Evolutionary conservation across 2,888 invertebrate species (phyloP).

Genomic region (Drosophila neotestacea): DNA sequence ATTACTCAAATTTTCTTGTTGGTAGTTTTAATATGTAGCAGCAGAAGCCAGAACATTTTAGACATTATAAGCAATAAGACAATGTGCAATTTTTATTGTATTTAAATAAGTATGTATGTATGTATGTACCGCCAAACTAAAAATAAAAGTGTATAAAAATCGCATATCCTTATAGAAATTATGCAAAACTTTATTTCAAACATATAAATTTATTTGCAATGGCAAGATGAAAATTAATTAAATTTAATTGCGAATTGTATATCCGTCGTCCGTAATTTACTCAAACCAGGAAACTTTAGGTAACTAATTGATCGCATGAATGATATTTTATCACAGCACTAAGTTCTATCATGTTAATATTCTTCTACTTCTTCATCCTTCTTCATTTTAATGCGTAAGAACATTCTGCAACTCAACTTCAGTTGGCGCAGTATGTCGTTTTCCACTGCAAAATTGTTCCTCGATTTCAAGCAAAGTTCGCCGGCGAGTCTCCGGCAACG

Average conservation of each 20-base stretch:
- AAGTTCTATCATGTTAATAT: constrained; percentile 21
- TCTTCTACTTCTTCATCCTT: not conserved
- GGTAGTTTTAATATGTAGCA: constrained; percentile 10
- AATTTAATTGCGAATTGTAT: too few relatives aligned
- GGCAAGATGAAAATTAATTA: not conserved
- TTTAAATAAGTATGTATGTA: not conserved
- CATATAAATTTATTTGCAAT: not conserved
- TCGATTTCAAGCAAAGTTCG: constrained; percentile 90
- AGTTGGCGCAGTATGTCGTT: constrained; percentile 20
- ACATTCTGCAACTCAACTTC: constrained; percentile 77
- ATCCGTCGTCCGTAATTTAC: too few relatives aligned
- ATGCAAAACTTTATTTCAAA: not conserved
- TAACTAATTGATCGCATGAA: not conserved
- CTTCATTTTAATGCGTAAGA: constrained; percentile 25
- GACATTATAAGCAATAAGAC: not conserved
- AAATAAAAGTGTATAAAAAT: not conserved
- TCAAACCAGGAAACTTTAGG: too few relatives aligned
- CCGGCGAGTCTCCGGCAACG: constrained; percentile 90
- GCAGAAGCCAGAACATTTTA: not conserved
- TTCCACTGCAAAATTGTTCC: constrained; percentile 83
- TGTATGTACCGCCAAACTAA: not conserved
- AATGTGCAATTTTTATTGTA: not conserved
- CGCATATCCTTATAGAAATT: not conserved
- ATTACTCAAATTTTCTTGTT: constrained; percentile 41
- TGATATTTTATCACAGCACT: constrained; percentile 61